phyloP scores from a whole-genome alignment of 2,797 vertebrate species.

The Gambusia yucatana region DNA sequence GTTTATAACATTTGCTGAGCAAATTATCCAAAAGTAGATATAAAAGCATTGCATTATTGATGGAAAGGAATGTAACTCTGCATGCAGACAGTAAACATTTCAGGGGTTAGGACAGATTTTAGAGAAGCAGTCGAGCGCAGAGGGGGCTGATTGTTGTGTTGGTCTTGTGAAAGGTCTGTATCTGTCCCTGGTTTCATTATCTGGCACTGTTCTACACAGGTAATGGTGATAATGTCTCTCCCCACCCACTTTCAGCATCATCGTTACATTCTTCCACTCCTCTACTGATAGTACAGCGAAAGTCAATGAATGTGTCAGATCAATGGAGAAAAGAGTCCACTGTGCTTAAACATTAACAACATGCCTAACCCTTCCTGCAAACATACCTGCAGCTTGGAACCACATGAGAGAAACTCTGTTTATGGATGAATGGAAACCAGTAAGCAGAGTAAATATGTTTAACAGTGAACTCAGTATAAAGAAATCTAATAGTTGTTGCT shows the following conservation, averaged over 20 bases:
- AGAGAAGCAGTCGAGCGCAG: not conserved
- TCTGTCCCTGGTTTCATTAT: not conserved
- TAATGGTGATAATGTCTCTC: not conserved
- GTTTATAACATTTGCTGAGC: not conserved
- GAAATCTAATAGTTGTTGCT: not conserved
- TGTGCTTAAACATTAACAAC: constrained; percentile 59
- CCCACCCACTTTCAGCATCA: not conserved
- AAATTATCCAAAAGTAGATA: not conserved
- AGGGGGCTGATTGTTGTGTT: not conserved
- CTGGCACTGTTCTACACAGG: not conserved
- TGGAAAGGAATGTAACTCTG: not conserved
- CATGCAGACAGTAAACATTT: not conserved
- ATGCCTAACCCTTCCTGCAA: constrained; percentile 8
- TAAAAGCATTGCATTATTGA: not conserved
- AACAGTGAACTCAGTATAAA: not conserved
- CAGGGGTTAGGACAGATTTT: no score
- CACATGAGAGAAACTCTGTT: not conserved
- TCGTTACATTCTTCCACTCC: constrained; percentile 36
- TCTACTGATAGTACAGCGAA: constrained; percentile 22
- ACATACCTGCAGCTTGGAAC: constrained; percentile 1
- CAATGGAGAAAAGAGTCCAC: constrained; percentile 23
- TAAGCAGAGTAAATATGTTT: not conserved
- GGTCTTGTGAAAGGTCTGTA: not conserved
- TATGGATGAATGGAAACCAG: not conserved
- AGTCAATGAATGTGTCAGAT: not conserved